These are phyloP conservation scores for Sialis fuliginosa DNA, from an alignment of 2,888 invertebrate species.

Conservation along the genomic window DNA sequence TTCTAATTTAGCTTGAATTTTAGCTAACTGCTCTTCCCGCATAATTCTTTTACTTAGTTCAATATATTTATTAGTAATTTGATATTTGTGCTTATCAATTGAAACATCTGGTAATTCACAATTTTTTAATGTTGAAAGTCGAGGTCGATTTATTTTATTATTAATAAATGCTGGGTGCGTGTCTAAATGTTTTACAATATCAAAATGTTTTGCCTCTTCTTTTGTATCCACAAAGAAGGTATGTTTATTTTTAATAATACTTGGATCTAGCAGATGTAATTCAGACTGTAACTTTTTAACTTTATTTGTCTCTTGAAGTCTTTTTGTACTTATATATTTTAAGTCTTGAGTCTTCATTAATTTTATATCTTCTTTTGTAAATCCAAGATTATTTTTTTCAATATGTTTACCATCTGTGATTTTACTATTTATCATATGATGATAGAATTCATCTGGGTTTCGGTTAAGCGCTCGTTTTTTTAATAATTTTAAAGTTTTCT, in stretches of 20 bases:
- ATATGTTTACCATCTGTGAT: conserved; percentile 40
- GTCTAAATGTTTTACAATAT: conserved; percentile 49
- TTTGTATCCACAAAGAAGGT: conserved; percentile 50
- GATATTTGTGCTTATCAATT: conserved; percentile 32
- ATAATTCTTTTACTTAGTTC: conserved; percentile 60
- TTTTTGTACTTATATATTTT: conserved; percentile 74
- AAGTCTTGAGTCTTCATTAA: conserved; percentile 85
- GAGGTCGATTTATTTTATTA: conserved; percentile 51
- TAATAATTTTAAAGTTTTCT: conserved; percentile 62
- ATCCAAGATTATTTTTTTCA: conserved; percentile 49
- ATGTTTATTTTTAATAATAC: conserved; percentile 55
- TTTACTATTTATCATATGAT: conserved; percentile 88
- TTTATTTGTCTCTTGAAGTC: conserved; percentile 66
- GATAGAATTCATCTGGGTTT: conserved; percentile 98
- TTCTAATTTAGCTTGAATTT: conserved; percentile 66
- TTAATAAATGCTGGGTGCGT: conserved; percentile 56
- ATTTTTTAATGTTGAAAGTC: conserved; percentile 35
- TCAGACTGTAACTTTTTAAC: conserved; percentile 55
- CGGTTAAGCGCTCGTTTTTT: conserved; percentile 72
- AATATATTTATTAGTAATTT: conserved; percentile 46
- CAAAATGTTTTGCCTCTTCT: conserved; percentile 39
- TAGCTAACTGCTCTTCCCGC: conserved; percentile 54
- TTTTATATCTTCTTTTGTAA: conserved; percentile 67
- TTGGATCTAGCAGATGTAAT: conserved; percentile 66
- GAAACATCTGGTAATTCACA: conserved; percentile 29